A percentile compares a stretch with the other conserved stretches of the same genome.
Conservation (phyloP, 2,113 vertebrate species). For the Coracopsis vasa region DNA sequence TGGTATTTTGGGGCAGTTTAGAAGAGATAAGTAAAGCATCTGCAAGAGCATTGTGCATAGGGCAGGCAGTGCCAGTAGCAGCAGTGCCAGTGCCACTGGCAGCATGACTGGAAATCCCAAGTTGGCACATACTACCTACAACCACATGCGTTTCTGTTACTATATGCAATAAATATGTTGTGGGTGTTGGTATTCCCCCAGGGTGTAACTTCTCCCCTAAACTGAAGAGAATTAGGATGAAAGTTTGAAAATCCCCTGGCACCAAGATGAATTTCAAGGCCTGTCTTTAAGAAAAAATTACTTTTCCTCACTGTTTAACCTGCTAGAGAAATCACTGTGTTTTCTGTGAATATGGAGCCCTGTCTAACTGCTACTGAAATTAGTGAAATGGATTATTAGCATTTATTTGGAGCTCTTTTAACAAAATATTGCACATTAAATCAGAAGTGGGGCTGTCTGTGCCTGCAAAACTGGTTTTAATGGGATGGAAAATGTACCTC, state of each 20-base stretch:
- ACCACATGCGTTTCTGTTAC: rapidly evolving
- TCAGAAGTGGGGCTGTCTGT: background rate
- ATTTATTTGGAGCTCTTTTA: background rate
- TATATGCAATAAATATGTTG: background rate
- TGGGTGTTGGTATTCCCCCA: background rate
- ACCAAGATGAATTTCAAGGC: background rate
- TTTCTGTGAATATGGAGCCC: background rate
- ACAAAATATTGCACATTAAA: background rate
- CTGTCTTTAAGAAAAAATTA: background rate
- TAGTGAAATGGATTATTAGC: background rate
- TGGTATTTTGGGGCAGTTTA: background rate
- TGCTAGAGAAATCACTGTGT: background rate
- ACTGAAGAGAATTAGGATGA: background rate
- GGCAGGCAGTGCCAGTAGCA: background rate
- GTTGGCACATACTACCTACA: background rate
- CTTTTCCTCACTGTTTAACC: background rate
- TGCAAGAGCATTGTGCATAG: rapidly evolving
- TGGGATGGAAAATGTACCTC: background rate
- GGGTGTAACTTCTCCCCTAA: background rate
- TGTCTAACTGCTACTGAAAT: background rate
- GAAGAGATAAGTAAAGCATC: background rate
- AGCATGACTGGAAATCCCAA: background rate
- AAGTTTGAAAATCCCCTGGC: background rate
- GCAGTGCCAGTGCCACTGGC: background rate
- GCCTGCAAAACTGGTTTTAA: background rate